Evolutionary conservation across 2,888 invertebrate species (phyloP).

Genomic region (Drymonia ruficornis): DNA sequence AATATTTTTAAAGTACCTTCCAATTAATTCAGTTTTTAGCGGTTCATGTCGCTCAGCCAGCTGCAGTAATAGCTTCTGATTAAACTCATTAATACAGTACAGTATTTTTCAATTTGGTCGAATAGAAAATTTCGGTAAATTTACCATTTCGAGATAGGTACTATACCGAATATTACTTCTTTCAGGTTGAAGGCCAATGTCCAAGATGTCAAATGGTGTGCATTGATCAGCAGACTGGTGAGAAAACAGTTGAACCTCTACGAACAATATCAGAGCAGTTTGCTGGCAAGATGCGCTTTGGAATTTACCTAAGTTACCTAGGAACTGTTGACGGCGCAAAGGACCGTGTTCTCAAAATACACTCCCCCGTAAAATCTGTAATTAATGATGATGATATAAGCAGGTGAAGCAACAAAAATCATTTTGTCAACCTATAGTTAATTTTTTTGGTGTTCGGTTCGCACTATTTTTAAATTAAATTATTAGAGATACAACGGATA

Average conservation of each 20-base stretch:
- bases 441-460: not conserved
- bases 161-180: too few species aligned
- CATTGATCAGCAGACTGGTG: slow-evolving; percentile 93
- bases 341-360: slow-evolving; percentile 49
- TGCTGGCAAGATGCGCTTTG: slow-evolving; percentile 91
- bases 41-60: too few species aligned
- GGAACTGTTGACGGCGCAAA: slow-evolving; percentile 61
- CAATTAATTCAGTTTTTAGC: too few species aligned
- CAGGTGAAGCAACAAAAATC: slow-evolving; percentile 48
- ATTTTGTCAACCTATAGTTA: not conserved
- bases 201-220: slow-evolving; percentile 98
- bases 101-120: too few species aligned
- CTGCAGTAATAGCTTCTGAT: too few species aligned
- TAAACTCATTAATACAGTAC: too few species aligned
- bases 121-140: too few species aligned
- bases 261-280: slow-evolving; percentile 90
- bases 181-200: slow-evolving; percentile 91
- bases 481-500: too few species aligned
- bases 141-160: too few species aligned
- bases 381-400: slow-evolving; percentile 60
- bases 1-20: not conserved
- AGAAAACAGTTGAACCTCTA: slow-evolving; percentile 91
- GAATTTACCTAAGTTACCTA: slow-evolving; percentile 88
- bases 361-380: slow-evolving; percentile 53
- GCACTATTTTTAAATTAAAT: not conserved